Conservation (phyloP, 2,888 invertebrate species). For the Leptothorax acervorum region DNA sequence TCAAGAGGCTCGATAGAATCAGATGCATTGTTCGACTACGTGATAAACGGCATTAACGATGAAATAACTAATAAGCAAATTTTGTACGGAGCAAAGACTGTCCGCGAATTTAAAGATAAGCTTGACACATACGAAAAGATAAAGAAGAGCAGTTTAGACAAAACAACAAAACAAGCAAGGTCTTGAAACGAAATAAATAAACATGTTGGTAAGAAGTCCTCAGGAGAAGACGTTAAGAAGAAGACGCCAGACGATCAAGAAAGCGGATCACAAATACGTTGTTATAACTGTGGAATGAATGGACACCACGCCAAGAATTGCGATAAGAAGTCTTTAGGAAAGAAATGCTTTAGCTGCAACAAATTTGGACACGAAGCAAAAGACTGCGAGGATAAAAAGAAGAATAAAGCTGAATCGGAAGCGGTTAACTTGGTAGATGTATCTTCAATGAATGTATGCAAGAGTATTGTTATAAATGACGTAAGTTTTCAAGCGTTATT, state of each 20-base stretch:
- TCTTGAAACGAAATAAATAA: not conserved
- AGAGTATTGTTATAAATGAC: not conserved
- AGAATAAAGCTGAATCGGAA: not conserved
- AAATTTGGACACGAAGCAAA: constrained; percentile 73
- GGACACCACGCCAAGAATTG: constrained; percentile 39
- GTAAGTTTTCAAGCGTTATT: constrained; percentile 1
- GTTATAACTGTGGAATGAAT: constrained; percentile 2
- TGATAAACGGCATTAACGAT: constrained; percentile 44
- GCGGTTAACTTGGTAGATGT: constrained; percentile 8
- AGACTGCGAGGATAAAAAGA: not conserved
- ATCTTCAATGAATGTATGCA: not conserved
- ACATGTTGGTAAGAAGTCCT: not conserved
- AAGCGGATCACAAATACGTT: not conserved
- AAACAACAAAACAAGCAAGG: not conserved
- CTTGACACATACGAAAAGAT: not conserved
- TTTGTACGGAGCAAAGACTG: constrained; percentile 14
- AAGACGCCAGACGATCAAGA: not conserved
- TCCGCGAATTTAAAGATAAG: constrained; percentile 26
- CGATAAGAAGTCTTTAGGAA: constrained; percentile 54
- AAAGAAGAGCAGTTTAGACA: not conserved
- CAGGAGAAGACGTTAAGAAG: not conserved
- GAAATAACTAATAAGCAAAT: constrained; percentile 26
- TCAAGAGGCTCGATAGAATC: constrained; percentile 42
- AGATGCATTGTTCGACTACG: constrained; percentile 44
- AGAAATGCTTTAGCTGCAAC: constrained; percentile 76